Conservation (phyloP, 2,888 invertebrate genomes). For the Allacma fusca region DNA sequence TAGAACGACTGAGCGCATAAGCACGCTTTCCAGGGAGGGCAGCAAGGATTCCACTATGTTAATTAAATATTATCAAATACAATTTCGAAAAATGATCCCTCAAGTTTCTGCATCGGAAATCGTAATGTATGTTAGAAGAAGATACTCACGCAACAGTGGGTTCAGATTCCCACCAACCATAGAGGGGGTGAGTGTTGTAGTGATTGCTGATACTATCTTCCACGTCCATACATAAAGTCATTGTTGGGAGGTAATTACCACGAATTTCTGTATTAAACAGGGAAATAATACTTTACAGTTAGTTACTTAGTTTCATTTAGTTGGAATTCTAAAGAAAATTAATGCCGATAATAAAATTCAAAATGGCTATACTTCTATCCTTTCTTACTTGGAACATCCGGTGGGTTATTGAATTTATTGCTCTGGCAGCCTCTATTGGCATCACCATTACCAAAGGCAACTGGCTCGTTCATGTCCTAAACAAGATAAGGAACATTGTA, state of each 20-base stretch:
- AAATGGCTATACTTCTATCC: constrained; percentile 53
- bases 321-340: too few relatives aligned
- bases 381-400: constrained; percentile 74
- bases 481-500: too few relatives aligned
- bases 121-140: too few relatives aligned
- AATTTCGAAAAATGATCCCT: neutral
- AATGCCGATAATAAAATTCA: too few relatives aligned
- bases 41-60: constrained; percentile 18
- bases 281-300: too few relatives aligned
- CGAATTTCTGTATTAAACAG: constrained; percentile 73
- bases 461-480: constrained; percentile 88
- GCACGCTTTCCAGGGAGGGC: constrained; percentile 55
- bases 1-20: constrained; percentile 62
- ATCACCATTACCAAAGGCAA: constrained; percentile 78
- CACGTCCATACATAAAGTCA: constrained; percentile 49
- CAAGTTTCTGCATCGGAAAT: too few relatives aligned
- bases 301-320: too few relatives aligned
- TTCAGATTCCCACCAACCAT: constrained; percentile 67
- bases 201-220: constrained; percentile 63
- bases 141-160: constrained; percentile 64
- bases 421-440: constrained; percentile 69
- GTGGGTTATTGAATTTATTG: constrained; percentile 71
- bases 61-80: neutral
- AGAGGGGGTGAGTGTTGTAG: constrained; percentile 80
- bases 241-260: constrained; percentile 77